Conservation (phyloP, 2,888 invertebrate species). For the Conistra vaccinii region DNA sequence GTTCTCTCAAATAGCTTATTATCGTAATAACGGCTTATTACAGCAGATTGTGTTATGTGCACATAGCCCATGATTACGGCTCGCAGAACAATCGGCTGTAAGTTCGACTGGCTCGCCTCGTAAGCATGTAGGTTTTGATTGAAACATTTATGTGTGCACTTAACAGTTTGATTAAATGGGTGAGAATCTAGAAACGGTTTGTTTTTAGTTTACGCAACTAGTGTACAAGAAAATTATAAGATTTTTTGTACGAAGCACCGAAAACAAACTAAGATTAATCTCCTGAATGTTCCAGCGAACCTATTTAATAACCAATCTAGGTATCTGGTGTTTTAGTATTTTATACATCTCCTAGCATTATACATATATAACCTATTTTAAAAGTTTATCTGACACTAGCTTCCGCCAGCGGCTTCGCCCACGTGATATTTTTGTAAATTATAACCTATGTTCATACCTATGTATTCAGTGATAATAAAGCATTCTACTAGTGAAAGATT, state of each 20-base stretch:
- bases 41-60: slow-evolving; percentile 29
- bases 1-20: slow-evolving; percentile 43
- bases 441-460: too few relatives aligned
- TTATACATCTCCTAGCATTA: not conserved
- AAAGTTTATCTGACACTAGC: not conserved
- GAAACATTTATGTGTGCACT: slow-evolving; percentile 24
- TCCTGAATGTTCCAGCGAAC: not conserved
- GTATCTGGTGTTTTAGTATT: not conserved
- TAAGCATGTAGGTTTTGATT: slow-evolving; percentile 20
- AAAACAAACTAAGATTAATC: not conserved
- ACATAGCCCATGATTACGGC: slow-evolving; percentile 12
- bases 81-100: slow-evolving; percentile 27
- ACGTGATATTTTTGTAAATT: too few relatives aligned
- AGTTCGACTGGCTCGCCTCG: slow-evolving; percentile 6
- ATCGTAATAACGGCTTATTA: slow-evolving; percentile 35
- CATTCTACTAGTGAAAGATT: too few relatives aligned
- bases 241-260: not conserved
- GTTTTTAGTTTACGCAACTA: not conserved
- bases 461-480: too few relatives aligned
- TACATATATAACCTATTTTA: not conserved
- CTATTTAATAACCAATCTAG: too few relatives aligned
- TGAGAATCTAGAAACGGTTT: not conserved
- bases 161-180: slow-evolving; percentile 7
- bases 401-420: too few relatives aligned
- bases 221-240: not conserved